A percentile compares a stretch with the other conserved stretches of the same genome.
Evolutionary conservation across 2,888 invertebrate species (phyloP).

Genomic region (Leptogaster cylindrica): DNA sequence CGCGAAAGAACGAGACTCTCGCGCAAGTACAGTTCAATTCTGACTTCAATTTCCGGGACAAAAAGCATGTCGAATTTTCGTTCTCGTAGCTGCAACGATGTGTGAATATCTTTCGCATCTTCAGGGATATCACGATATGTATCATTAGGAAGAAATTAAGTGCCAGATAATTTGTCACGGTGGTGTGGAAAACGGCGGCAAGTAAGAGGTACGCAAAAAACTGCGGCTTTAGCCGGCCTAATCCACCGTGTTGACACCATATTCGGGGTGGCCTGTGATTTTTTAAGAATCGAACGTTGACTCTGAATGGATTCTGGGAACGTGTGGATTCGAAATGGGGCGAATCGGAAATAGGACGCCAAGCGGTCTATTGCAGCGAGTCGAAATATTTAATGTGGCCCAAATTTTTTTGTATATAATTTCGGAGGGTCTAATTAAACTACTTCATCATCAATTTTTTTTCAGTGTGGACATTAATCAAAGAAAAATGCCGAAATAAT

Average conservation of each 20-base stretch:
- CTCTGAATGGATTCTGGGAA: slow-evolving; percentile 18
- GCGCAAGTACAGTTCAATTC: no score
- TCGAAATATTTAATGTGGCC: neutral
- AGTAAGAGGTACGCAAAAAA: neutral
- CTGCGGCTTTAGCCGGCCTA: neutral
- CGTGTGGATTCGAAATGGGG: neutral
- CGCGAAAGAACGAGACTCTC: no score
- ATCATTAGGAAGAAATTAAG: slow-evolving; percentile 45
- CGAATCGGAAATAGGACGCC: slow-evolving; percentile 12
- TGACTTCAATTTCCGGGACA: no score
- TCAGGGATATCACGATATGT: slow-evolving; percentile 37
- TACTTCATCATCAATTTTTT: slow-evolving; percentile 7
- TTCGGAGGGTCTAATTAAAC: neutral
- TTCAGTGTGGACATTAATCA: slow-evolving; percentile 5
- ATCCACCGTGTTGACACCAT: slow-evolving; percentile 20
- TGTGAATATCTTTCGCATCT: slow-evolving; percentile 43
- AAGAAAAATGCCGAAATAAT: slow-evolving; percentile 21
- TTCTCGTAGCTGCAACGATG: slow-evolving; percentile 36
- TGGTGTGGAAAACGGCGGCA: neutral
- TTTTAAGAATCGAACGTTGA: slow-evolving; percentile 7
- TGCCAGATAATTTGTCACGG: slow-evolving; percentile 44
- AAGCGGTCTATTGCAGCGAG: slow-evolving; percentile 2
- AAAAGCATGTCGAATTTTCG: slow-evolving; percentile 1
- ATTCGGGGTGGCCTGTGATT: slow-evolving; percentile 25
- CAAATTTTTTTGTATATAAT: neutral